These are phyloP conservation scores for Danio choprae DNA, from an alignment of 2,797 vertebrate genomes.

Conservation along the genomic window DNA sequence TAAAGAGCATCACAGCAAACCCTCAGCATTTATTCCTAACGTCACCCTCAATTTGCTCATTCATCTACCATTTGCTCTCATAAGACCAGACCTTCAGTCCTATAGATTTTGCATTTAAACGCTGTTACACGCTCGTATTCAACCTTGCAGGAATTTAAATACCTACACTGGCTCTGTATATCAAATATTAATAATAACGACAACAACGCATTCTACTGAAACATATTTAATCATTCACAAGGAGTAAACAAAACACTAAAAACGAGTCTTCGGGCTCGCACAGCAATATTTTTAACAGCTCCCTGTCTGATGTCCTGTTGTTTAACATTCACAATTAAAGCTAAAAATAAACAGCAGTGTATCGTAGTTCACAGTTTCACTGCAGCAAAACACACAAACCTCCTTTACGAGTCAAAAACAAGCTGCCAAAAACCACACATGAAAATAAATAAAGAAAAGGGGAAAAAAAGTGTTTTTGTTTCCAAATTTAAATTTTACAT, in stretches of 20 bases:
- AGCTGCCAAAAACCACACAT: background rate
- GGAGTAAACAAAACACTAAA: conserved; percentile 8
- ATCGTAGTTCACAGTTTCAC: background rate
- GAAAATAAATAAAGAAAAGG: background rate
- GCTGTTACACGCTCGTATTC: background rate
- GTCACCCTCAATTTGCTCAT: background rate
- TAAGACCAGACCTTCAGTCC: background rate
- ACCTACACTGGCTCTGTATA: background rate
- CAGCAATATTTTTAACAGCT: background rate
- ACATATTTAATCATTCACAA: background rate
- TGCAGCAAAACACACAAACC: background rate
- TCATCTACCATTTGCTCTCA: background rate
- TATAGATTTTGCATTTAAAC: background rate
- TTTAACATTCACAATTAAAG: conserved; percentile 20
- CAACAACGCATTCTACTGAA: background rate
- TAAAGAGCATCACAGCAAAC: background rate
- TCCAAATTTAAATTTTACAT: background rate
- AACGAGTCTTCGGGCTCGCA: background rate
- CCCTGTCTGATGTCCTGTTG: background rate
- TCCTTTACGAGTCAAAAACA: conserved; percentile 1
- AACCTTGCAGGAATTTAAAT: background rate
- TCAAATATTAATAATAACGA: background rate
- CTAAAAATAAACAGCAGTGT: conserved; percentile 18
- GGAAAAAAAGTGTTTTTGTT: conserved; percentile 11
- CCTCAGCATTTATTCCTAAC: background rate